A percentile compares a stretch with the other conserved stretches of the same genome.
Conservation (phyloP, 2,797 vertebrate species). For the Manis pentadactyla region DNA sequence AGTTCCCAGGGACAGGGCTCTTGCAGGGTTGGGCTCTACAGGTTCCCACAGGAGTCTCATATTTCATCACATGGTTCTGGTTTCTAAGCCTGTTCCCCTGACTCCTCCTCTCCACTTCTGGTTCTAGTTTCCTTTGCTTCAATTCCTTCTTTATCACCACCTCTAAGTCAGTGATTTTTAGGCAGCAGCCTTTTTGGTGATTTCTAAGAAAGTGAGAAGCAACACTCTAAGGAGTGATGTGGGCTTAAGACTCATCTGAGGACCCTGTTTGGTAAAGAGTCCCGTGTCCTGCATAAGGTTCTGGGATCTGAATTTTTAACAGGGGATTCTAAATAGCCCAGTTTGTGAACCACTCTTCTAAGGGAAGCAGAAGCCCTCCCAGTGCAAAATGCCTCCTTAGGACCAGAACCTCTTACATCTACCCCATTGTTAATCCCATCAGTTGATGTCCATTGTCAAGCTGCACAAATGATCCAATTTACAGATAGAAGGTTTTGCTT, state of each 20-base stretch:
- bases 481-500: neutral
- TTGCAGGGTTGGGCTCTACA: too few species aligned
- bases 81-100: neutral
- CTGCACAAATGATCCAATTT: neutral
- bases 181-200: neutral
- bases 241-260: neutral
- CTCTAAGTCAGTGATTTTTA: neutral
- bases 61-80: neutral
- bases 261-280: neutral
- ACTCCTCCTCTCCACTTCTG: neutral
- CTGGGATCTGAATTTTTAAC: neutral
- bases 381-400: neutral
- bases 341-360: neutral
- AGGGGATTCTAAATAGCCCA: neutral
- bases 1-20: neutral
- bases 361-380: neutral
- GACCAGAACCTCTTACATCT: neutral
- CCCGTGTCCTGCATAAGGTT: neutral
- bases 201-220: neutral
- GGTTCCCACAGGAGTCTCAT: neutral
- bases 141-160: neutral
- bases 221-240: neutral
- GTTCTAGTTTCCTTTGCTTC: neutral
- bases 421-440: neutral
- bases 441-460: neutral